These are phyloP conservation scores for Eupithecia centaureata DNA, from an alignment of 2,888 invertebrate species.

Conservation along the genomic window DNA sequence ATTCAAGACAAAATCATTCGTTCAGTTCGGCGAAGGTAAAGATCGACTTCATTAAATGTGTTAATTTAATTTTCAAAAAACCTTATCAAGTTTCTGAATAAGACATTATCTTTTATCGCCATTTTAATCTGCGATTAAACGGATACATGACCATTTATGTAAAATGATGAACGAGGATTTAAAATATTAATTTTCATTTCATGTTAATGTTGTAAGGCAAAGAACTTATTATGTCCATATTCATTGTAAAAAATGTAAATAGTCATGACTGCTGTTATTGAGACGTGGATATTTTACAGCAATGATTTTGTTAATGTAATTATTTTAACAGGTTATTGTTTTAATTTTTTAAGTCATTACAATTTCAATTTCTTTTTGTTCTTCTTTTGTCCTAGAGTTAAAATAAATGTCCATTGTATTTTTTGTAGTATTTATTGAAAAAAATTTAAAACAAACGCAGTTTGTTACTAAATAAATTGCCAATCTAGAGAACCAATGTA, in stretches of 20 bases:
- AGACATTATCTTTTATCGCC: constrained; percentile 33
- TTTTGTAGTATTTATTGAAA: neutral
- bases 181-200: constrained; percentile 48
- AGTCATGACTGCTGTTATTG: neutral
- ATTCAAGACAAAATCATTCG: constrained; percentile 4
- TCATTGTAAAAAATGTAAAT: neutral
- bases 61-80: constrained; percentile 14
- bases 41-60: neutral
- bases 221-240: constrained; percentile 3
- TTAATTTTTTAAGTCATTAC: neutral
- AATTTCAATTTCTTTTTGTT: neutral
- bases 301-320: neutral
- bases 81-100: constrained; percentile 12
- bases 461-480: neutral
- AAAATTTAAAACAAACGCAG: neutral
- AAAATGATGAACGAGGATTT: constrained; percentile 15
- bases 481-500: no score
- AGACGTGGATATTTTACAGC: neutral
- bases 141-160: constrained; percentile 29
- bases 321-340: neutral
- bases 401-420: neutral
- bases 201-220: constrained; percentile 41
- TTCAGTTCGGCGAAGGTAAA: constrained; percentile 2
- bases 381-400: neutral
- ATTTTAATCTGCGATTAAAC: constrained; percentile 33